Evolutionary conservation across 2,113 vertebrate species (phyloP).

Genomic region (Cichladusa arquata): DNA sequence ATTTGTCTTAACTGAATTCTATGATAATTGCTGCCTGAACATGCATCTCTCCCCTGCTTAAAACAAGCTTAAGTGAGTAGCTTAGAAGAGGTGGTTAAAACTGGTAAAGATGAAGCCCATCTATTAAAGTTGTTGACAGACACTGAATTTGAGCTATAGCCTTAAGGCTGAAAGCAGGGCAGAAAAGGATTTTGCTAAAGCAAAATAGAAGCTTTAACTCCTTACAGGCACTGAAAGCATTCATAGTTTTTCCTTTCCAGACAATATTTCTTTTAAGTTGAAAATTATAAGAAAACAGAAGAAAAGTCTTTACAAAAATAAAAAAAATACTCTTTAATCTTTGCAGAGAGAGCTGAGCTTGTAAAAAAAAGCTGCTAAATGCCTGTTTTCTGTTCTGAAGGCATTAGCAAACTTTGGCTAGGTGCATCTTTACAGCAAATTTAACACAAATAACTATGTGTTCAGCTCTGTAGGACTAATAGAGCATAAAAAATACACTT

Average conservation of each 20-base stretch:
- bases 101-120: background rate
- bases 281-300: background rate
- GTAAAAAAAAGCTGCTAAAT: background rate
- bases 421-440: constrained; percentile 43
- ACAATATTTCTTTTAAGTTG: background rate
- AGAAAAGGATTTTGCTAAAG: background rate
- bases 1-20: background rate
- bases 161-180: background rate
- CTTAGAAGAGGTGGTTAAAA: background rate
- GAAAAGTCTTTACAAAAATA: background rate
- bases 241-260: background rate
- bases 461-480: constrained; percentile 45
- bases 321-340: background rate
- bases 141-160: background rate
- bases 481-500: constrained; percentile 62
- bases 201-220: background rate
- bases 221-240: background rate
- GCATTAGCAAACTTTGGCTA: constrained; percentile 33
- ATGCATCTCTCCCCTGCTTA: background rate
- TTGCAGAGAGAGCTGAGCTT: background rate
- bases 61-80: background rate
- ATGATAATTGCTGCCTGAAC: background rate
- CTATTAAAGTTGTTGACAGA: background rate
- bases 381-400: background rate
- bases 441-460: constrained; percentile 56